Evolutionary conservation across 1,140 invertebrate species (phyloP).

Genomic region (Drosophila quadrilineata): DNA sequence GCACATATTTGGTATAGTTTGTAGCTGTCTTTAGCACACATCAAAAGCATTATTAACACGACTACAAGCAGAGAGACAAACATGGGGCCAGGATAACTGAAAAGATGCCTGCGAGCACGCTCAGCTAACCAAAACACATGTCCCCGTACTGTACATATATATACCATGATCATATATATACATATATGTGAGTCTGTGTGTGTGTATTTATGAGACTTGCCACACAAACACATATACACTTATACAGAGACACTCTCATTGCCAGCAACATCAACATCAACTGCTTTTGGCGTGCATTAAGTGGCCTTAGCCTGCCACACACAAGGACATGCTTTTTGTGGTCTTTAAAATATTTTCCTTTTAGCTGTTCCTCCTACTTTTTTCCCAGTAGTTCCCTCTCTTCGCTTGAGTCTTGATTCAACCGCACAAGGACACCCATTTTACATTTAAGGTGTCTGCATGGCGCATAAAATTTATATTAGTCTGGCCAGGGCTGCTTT

Average conservation of each 20-base stretch:
- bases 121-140: slow-evolving; percentile 70
- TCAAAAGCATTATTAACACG: slow-evolving; percentile 77
- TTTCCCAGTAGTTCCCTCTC: neutral
- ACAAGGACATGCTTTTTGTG: slow-evolving; percentile 72
- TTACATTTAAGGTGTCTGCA: slow-evolving; percentile 41
- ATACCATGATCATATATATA: too few species aligned
- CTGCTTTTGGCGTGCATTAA: slow-evolving; percentile 77
- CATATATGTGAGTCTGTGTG: slow-evolving; percentile 15
- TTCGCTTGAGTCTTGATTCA: too few species aligned
- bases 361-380: neutral
- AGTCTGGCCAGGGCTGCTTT: slow-evolving; percentile 24
- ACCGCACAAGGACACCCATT: too few species aligned
- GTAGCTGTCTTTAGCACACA: slow-evolving; percentile 74
- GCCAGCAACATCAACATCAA: slow-evolving; percentile 44
- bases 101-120: slow-evolving; percentile 69
- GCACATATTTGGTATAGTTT: slow-evolving; percentile 47
- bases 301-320: slow-evolving; percentile 69
- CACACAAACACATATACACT: neutral
- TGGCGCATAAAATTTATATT: slow-evolving; percentile 56
- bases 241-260: slow-evolving; percentile 7
- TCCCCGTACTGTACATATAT: slow-evolving; percentile 56
- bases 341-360: slow-evolving; percentile 63
- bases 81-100: slow-evolving; percentile 40
- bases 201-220: slow-evolving; percentile 58
- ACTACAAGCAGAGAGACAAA: slow-evolving; percentile 54